Evolutionary conservation across 1,140 invertebrate species (phyloP), one percentile per base, ranked within the genome.

Genomic region (Drosophila fuyamai): DNA sequence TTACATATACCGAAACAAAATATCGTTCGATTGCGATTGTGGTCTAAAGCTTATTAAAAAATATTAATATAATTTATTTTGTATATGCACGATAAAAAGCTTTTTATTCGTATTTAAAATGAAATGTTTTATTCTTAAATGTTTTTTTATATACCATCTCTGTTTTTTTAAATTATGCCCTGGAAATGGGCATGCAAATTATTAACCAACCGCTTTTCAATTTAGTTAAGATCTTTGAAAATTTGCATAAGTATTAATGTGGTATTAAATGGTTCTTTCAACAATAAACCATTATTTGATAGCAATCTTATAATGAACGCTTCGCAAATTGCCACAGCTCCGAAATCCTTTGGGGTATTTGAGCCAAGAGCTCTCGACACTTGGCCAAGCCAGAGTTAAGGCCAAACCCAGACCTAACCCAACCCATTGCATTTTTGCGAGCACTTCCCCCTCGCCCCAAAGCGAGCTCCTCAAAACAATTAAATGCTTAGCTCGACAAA

Each of bases 401-500:
- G 14, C 36, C 44, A 18, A 44, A 18, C 36, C 40, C 44, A 51
- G 18, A 29, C 13, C 16, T 40, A 23, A 27, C 36, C 46, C 44
- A 36, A 36, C 51, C 65, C 67, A 71, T 27, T 41, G 65, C 70
- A 56, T 63, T 18, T 9, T 18, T 18, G 27, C 7, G 50, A 36
- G 59, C 18, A 40, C 35, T 23, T 27, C 4, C 10, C n/a, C 4
- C 38, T 44, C 32, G 27, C 48, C 61, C 36, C 44, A 48, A 61
- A 73, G 75, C 47, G 43, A 56, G 46, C 84, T 71, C 70, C 75
- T 50, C 76, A 51, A 90, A 90, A 89, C 84, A 90, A 89, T 89
- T 89, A 89, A 89, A 89, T 89, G 84, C 84, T 89, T 89, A 89
- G 81, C 81, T 89, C 74, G 73, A 78, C 85, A 90, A 88, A 88